phyloP scores from a whole-genome alignment of 2,113 vertebrate species.

The Damaliscus lunatus region DNA sequence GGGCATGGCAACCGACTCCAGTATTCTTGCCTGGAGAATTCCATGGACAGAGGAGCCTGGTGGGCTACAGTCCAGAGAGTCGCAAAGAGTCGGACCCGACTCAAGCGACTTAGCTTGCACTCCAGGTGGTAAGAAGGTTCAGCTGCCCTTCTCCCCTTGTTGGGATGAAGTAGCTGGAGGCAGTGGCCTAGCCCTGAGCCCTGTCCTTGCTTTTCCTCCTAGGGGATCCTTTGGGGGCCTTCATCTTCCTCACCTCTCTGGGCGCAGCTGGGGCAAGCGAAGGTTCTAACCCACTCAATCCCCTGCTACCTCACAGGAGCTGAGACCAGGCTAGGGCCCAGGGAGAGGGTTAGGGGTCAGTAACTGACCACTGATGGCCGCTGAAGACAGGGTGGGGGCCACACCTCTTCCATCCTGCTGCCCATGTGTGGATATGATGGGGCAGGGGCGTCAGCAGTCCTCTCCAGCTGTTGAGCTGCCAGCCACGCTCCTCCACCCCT shows the following conservation, averaged over 20 bases:
- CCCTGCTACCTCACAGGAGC: not conserved
- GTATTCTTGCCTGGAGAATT: not conserved
- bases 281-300: not conserved
- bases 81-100: not conserved
- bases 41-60: not conserved
- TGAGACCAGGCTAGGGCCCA: not conserved
- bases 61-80: not conserved
- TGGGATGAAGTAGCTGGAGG: not conserved
- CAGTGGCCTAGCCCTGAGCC: not conserved
- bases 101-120: not conserved
- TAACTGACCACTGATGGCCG: not conserved
- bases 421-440: not conserved
- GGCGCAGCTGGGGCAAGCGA: not conserved
- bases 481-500: no score
- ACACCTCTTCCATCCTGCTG: not conserved
- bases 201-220: not conserved
- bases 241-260: not conserved
- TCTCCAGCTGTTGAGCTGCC: not conserved
- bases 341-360: not conserved
- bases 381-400: not conserved
- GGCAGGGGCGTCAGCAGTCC: not conserved
- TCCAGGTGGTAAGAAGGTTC: not conserved
- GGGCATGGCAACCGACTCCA: not conserved
- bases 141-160: accelerated
- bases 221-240: not conserved